These are phyloP conservation scores for Emydoidea blandingii DNA, from an alignment of 2,797 vertebrate species.

Conservation along the genomic window DNA sequence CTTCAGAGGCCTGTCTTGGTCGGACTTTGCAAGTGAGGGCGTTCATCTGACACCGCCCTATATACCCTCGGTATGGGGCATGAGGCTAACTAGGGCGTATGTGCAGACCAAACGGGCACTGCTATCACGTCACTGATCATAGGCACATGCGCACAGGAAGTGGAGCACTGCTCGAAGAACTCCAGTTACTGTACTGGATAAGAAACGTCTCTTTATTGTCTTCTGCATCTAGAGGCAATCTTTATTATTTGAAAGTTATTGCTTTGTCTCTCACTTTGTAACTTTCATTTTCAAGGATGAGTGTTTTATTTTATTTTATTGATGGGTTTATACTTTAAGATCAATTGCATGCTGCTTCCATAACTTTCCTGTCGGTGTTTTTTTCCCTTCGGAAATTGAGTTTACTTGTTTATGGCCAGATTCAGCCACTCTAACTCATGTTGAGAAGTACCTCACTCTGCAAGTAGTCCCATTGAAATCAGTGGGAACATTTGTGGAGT, in stretches of 20 bases:
- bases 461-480: background rate
- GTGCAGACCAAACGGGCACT: background rate
- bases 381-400: background rate
- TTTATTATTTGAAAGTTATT: background rate
- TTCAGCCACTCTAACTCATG: background rate
- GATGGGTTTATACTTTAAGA: background rate
- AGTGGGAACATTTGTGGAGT: background rate
- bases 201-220: conserved; percentile 6
- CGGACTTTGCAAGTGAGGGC: background rate
- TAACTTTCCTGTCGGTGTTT: background rate
- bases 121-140: background rate
- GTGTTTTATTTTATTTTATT: conserved; percentile 9
- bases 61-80: background rate
- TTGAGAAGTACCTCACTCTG: accelerated
- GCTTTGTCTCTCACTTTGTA: conserved; percentile 4
- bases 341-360: background rate
- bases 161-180: background rate
- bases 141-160: background rate
- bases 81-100: background rate
- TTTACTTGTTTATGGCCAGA: background rate
- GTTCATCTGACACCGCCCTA: background rate
- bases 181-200: background rate
- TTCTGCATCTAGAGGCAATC: background rate
- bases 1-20: background rate
- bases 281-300: background rate